Percentiles rank a stretch among this genome's conserved stretches.
Conservation (phyloP, 2,113 vertebrate genomes). For the Vidua chalybeata region DNA sequence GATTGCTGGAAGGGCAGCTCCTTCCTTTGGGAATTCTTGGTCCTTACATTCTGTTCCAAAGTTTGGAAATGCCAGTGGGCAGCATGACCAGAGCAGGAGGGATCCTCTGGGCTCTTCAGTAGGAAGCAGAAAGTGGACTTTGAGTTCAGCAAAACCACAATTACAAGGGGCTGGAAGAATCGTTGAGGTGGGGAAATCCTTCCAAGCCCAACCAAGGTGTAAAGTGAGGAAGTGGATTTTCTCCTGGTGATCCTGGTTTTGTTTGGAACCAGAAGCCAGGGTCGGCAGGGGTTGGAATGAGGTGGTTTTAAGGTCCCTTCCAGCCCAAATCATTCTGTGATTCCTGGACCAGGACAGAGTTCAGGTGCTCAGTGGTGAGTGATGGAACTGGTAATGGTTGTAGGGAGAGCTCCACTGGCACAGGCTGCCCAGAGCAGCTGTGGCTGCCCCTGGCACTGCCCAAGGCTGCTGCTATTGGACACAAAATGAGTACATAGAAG, state of each 20-base stretch:
- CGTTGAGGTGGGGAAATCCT: not conserved
- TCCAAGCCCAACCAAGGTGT: not conserved
- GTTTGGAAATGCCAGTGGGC: accelerated
- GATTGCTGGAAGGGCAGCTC: no score
- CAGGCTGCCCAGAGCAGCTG: not conserved
- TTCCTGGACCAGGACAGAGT: not conserved
- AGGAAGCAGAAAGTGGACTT: not conserved
- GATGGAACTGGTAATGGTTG: accelerated
- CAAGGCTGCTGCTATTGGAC: no score
- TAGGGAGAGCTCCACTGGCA: not conserved
- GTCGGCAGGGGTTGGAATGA: not conserved
- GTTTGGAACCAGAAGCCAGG: not conserved
- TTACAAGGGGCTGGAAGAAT: not conserved
- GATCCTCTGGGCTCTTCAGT: not conserved
- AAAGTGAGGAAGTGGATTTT: not conserved
- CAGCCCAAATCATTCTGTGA: not conserved
- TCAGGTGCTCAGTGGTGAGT: not conserved
- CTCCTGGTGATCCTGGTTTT: no score
- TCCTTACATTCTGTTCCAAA: accelerated
- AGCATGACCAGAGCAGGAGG: not conserved
- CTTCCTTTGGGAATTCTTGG: accelerated
- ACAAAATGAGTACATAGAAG: no score
- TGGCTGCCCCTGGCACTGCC: no score
- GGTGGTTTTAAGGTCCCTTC: not conserved
- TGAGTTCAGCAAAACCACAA: not conserved